Evolutionary conservation across 2,888 invertebrate species (phyloP).

Genomic region (Polydesmus complanatus): DNA sequence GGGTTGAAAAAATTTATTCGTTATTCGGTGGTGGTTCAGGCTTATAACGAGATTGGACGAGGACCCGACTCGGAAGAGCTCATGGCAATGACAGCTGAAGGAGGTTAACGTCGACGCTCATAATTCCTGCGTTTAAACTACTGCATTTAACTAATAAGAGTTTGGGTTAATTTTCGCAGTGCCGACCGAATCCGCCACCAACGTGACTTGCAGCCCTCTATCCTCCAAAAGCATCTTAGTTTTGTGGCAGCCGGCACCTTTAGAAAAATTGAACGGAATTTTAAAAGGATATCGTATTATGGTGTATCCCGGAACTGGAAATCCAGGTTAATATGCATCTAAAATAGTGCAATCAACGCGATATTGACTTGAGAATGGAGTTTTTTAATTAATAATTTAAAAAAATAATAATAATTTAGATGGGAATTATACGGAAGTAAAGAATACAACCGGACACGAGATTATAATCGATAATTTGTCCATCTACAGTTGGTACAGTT

Average conservation of each 20-base stretch:
- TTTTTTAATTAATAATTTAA: too few relatives aligned
- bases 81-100: conserved; percentile 17
- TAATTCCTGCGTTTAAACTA: neutral
- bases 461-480: conserved; percentile 59
- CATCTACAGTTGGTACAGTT: conserved; percentile 91
- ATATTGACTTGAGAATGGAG: neutral
- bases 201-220: conserved; percentile 10
- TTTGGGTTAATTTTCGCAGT: conserved; percentile 3
- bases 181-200: conserved; percentile 12
- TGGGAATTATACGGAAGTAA: conserved; percentile 2
- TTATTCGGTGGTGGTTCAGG: conserved; percentile 12
- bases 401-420: too few relatives aligned
- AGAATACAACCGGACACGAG: conserved; percentile 5
- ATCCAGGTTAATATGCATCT: neutral
- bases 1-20: conserved; percentile 14
- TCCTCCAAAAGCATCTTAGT: conserved; percentile 51
- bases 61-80: conserved; percentile 11
- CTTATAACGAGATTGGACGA: conserved; percentile 14
- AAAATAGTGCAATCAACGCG: neutral
- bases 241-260: conserved; percentile 85
- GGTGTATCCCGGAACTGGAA: conserved; percentile 1
- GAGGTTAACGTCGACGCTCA: conserved; percentile 3
- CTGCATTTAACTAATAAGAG: conserved; percentile 1
- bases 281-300: conserved; percentile 91
- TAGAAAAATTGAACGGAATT: conserved; percentile 81